Conservation (phyloP, 1,140 invertebrate genomes). For the Gonatopus flavifemur region DNA sequence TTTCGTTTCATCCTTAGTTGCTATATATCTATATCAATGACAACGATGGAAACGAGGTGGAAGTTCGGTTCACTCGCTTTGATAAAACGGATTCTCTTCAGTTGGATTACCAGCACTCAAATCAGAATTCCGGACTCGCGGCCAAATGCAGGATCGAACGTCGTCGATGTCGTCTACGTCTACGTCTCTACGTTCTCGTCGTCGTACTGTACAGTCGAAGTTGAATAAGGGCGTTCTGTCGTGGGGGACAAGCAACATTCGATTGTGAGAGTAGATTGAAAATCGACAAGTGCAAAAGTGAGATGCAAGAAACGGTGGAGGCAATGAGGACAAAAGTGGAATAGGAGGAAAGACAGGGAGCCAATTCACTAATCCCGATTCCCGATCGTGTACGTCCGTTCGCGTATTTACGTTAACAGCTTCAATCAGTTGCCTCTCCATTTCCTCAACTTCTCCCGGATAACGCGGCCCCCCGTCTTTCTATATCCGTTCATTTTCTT, state of each 20-base stretch:
- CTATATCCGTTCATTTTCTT: conserved; percentile 6
- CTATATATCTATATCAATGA: no score
- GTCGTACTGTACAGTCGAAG: no score
- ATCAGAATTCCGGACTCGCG: conserved; percentile 38
- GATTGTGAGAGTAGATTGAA: not conserved
- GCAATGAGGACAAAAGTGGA: conserved; percentile 9
- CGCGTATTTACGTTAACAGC: conserved; percentile 47
- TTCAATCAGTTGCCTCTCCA: conserved; percentile 45
- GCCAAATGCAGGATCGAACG: conserved; percentile 34
- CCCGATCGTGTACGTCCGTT: conserved; percentile 37
- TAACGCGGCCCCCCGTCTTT: no score
- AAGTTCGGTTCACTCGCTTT: conserved; percentile 20
- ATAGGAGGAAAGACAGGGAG: conserved; percentile 32
- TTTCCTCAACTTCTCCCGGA: conserved; percentile 35
- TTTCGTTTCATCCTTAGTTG: no score
- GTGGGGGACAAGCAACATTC: conserved; percentile 8
- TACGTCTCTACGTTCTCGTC: no score
- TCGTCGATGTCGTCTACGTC: no score
- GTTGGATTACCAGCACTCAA: conserved; percentile 41
- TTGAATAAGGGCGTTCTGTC: conserved; percentile 25
- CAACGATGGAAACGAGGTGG: not conserved
- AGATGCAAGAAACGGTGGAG: conserved; percentile 2
- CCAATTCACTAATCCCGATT: conserved; percentile 45
- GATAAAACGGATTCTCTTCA: conserved; percentile 36
- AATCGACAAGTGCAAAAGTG: conserved; percentile 16